These are phyloP conservation scores for Montipora capricornis DNA, from an alignment of 64 coral and sea anemone species.

Conservation along the genomic window DNA sequence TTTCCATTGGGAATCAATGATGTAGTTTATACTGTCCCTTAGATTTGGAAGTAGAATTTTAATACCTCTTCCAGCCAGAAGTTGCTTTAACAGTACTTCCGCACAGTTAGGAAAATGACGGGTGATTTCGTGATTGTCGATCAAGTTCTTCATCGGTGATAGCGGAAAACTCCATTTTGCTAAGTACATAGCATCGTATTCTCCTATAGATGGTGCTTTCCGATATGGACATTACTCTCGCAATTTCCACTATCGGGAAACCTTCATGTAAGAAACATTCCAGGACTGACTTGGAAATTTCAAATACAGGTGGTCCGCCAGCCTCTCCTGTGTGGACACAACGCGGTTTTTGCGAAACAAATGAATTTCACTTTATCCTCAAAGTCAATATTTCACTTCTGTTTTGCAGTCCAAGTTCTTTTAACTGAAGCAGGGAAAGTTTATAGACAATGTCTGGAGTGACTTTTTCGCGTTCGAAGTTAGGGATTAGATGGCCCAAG, in stretches of 20 bases:
- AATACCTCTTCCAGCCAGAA: too few species aligned
- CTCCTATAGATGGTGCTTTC: background rate
- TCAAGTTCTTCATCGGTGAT: constrained; percentile 41
- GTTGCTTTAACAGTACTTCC: background rate
- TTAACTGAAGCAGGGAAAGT: constrained; percentile 8
- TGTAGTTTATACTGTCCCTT: too few species aligned
- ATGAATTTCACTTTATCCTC: constrained; percentile 26
- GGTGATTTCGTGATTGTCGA: constrained; percentile 17
- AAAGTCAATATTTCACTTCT: constrained; percentile 25
- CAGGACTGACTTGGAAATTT: background rate
- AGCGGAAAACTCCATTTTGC: constrained; percentile 36
- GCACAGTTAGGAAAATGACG: too few species aligned
- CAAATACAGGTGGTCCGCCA: constrained; percentile 5
- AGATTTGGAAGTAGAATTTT: too few species aligned
- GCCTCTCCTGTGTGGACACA: background rate
- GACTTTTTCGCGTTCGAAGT: background rate
- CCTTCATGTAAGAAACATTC: too few species aligned
- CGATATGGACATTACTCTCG: too few species aligned
- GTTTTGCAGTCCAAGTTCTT: constrained; percentile 8
- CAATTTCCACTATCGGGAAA: too few species aligned
- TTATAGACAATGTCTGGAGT: background rate
- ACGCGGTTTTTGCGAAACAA: background rate
- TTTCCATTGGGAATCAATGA: too few species aligned
- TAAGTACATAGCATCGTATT: constrained; percentile 40
- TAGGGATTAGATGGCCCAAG: too few species aligned